Conservation (phyloP, 1,140 invertebrate genomes). For the Colletes gigas region DNA sequence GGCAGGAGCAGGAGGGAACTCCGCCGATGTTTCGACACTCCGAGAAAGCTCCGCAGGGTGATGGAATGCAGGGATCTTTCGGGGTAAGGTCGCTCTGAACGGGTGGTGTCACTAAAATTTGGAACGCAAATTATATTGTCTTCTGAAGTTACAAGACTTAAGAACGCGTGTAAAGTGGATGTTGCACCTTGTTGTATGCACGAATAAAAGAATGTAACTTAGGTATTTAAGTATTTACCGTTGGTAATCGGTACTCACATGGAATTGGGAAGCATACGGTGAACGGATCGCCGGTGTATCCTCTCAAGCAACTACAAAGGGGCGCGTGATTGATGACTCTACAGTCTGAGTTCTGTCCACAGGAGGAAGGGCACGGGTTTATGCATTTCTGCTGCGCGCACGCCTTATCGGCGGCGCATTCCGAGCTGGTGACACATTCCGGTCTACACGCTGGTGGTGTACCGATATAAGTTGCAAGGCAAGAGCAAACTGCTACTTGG, state of each 20-base stretch:
- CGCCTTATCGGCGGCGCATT: constrained; percentile 81
- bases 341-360: constrained; percentile 84
- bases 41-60: constrained; percentile 90
- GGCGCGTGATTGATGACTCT: constrained; percentile 84
- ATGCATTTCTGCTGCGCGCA: constrained; percentile 83
- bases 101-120: constrained; percentile 26
- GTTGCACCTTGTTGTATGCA: too few species aligned
- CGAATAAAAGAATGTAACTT: too few species aligned
- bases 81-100: constrained; percentile 15
- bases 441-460: constrained; percentile 81
- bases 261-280: constrained; percentile 81
- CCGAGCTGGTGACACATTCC: constrained; percentile 82
- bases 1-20: constrained; percentile 86
- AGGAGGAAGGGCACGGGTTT: constrained; percentile 82
- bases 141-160: too few species aligned
- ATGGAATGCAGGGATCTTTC: constrained; percentile 85
- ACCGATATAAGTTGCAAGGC: constrained; percentile 78
- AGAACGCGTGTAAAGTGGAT: too few species aligned
- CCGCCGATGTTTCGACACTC: constrained; percentile 85
- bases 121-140: background rate
- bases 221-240: too few species aligned
- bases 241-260: constrained; percentile 6
- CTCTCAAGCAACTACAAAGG: constrained; percentile 84
- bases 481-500: constrained; percentile 84
- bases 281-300: constrained; percentile 89